Evolutionary conservation across 1,140 invertebrate species (phyloP).

Genomic region (Drosophila santomea): DNA sequence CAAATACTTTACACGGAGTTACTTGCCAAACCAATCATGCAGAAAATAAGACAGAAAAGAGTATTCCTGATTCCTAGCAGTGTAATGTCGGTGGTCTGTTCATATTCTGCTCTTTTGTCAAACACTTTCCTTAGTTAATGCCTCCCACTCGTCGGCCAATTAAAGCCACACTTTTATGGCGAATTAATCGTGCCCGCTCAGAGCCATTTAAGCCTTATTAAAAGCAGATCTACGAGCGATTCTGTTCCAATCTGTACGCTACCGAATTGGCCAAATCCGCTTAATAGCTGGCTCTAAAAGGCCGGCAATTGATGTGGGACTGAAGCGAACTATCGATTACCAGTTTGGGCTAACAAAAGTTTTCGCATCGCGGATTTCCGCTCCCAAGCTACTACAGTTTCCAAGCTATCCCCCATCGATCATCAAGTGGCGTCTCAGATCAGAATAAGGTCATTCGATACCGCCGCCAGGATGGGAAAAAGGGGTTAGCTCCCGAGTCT

Average conservation of each 20-base stretch:
- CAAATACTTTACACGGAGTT: too few relatives aligned
- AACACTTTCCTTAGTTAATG: slow-evolving; percentile 43
- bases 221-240: slow-evolving; percentile 61
- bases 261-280: slow-evolving; percentile 55
- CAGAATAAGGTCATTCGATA: slow-evolving; percentile 62
- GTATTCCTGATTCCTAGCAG: neutral
- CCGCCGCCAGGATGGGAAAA: slow-evolving; percentile 26
- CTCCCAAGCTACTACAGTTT: slow-evolving; percentile 76
- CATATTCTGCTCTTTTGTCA: slow-evolving; percentile 1
- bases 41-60: too few relatives aligned
- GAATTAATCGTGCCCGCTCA: slow-evolving; percentile 55
- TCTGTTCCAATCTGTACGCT: slow-evolving; percentile 33
- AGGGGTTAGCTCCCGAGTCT: slow-evolving; percentile 10
- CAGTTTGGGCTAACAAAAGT: slow-evolving; percentile 26
- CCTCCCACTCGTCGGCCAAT: slow-evolving; percentile 34
- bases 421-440: slow-evolving; percentile 47
- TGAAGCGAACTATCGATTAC: slow-evolving; percentile 35
- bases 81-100: neutral
- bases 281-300: slow-evolving; percentile 11
- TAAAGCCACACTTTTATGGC: slow-evolving; percentile 61
- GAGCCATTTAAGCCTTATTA: slow-evolving; percentile 60
- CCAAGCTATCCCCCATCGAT: slow-evolving; percentile 42
- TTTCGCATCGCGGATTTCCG: slow-evolving; percentile 66
- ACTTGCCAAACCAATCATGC: too few relatives aligned
- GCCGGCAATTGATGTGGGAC: slow-evolving; percentile 39